phyloP scores from a whole-genome alignment of 2,113 vertebrate genomes.

The Zapus hudsonius region DNA sequence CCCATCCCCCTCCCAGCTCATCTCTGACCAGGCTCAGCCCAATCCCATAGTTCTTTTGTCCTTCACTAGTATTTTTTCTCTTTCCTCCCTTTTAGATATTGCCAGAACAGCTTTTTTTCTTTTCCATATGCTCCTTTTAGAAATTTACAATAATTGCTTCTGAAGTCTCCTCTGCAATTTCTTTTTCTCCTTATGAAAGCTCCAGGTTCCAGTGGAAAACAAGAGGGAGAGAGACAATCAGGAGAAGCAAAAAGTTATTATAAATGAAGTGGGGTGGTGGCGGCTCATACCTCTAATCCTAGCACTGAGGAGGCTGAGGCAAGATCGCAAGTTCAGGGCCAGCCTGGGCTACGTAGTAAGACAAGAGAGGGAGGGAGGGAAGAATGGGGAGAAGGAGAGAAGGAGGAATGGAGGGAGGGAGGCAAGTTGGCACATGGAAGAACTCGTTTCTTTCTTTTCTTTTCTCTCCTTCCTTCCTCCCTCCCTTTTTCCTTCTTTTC shows the following conservation, averaged over 20 bases:
- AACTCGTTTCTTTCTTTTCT: too few relatives aligned
- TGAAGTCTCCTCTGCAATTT: not conserved
- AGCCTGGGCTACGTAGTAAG: not conserved
- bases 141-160: not conserved
- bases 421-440: too few relatives aligned
- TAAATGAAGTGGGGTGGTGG: too few relatives aligned
- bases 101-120: not conserved
- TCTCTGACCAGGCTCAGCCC: rapidly evolving
- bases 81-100: not conserved
- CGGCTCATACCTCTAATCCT: not conserved
- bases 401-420: not conserved
- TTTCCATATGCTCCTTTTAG: not conserved
- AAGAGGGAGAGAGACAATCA: not conserved
- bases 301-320: too few relatives aligned
- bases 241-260: not conserved
- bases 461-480: too few relatives aligned
- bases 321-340: not conserved
- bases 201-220: not conserved
- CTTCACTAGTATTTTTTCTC: not conserved
- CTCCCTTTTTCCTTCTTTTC: too few relatives aligned
- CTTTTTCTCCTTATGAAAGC: not conserved
- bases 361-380: too few relatives aligned
- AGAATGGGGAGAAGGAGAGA: not conserved
- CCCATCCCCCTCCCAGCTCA: not conserved
- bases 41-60: not conserved